Evolutionary conservation across 1,140 invertebrate genomes (phyloP).

Genomic region (Coelopa frigida): DNA sequence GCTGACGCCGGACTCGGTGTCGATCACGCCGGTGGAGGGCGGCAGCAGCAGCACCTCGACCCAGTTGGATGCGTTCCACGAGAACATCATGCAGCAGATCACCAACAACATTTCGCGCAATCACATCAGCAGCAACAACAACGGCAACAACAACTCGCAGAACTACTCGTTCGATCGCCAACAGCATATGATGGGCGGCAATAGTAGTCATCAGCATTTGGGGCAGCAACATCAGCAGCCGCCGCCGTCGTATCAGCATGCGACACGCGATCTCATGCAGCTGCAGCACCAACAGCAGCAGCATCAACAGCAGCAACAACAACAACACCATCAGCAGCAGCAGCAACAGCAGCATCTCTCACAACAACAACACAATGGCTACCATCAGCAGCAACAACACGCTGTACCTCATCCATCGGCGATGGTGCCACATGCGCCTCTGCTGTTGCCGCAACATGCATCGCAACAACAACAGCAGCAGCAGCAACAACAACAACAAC

Average conservation of each 20-base stretch:
- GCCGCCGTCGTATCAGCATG: conserved; percentile 46
- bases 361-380: conserved; percentile 20
- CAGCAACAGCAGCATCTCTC: conserved; percentile 20
- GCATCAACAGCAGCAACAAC: conserved; percentile 20
- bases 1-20: conserved; percentile 55
- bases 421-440: conserved; percentile 3
- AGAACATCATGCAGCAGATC: conserved; percentile 48
- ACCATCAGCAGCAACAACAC: conserved; percentile 28
- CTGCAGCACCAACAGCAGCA: conserved; percentile 47
- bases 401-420: conserved; percentile 2
- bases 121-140: conserved; percentile 19
- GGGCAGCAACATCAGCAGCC: conserved; percentile 23
- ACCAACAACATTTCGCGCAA: conserved; percentile 46
- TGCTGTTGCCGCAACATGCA: conserved; percentile 12
- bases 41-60: conserved; percentile 38
- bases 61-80: conserved; percentile 58
- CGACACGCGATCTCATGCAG: conserved; percentile 46
- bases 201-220: conserved; percentile 22
- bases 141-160: conserved; percentile 31
- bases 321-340: conserved; percentile 54
- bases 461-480: conserved; percentile 22
- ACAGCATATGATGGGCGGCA: conserved; percentile 18
- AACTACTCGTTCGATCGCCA: conserved; percentile 8
- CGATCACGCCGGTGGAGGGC: conserved; percentile 56
- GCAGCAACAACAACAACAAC: conserved; percentile 26